Evolutionary conservation across 2,888 invertebrate genomes (phyloP), one percentile per base, ranked within the genome.

Genomic region (Bugula neritina): DNA sequence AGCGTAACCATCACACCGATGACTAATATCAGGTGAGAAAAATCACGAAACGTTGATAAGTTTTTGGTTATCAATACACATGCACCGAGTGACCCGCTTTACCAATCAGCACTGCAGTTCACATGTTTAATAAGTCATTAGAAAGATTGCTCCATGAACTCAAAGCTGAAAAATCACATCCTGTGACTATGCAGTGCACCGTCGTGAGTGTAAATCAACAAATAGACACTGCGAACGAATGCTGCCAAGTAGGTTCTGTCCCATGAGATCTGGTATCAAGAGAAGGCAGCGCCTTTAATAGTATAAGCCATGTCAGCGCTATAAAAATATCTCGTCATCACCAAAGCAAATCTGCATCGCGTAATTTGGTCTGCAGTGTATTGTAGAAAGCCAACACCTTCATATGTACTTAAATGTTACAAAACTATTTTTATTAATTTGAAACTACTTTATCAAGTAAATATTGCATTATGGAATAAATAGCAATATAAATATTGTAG

Each of bases 91-190:
- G 63, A 63, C 63, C 31, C 31, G 10, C 63, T 25, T 31, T 63
- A n/a, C 63, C 63, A 63, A 63, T 34, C 2, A 31, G 17, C 31
- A 2, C 27, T 5, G 13, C 13, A 63, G 27, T 63, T 31, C 29
- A 34, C 63, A 10, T 31, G 21, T 27, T 63, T 13, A 29, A 63
- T 63, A 63, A 63, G 63, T 63, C 63, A 63, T 34, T 21, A 17
- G 25, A 63, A 63, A 34, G 27, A 10, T n/a, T 63, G 31, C 63
- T 34, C 31, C 13, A 10, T 63, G 63, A 63, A 63, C 63, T 31
- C 63, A 13, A 23, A 63, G 63, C 63, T 34, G 5, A 63, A 31
- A 31, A 63, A 63, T 63, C 63, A 63, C 63, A 63, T 63, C 63
- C 63, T 63, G 5, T 31, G 31, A 63, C 57, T 5, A 31, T 43